Conservation (phyloP, 2,113 vertebrate species). For the Athene noctua region DNA sequence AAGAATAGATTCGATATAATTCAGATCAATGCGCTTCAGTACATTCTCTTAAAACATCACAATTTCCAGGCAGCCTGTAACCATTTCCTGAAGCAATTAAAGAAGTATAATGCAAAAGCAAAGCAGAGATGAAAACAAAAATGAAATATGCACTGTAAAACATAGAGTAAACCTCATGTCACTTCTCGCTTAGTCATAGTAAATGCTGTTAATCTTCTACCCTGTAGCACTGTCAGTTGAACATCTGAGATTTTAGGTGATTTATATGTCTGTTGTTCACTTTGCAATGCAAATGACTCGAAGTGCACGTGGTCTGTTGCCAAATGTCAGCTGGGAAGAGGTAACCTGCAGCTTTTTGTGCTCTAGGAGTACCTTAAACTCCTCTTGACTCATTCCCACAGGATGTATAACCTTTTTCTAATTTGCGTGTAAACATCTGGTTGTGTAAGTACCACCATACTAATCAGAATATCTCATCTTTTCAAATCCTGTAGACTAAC, state of each 20-base stretch:
- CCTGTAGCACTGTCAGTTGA: background rate
- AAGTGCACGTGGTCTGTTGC: background rate
- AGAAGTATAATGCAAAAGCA: background rate
- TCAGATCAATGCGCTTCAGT: background rate
- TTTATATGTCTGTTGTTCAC: slow-evolving; percentile 5
- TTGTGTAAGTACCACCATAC: background rate
- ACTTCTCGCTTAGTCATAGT: background rate
- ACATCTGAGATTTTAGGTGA: background rate
- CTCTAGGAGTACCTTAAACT: background rate
- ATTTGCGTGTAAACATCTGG: background rate
- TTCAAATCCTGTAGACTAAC: background rate
- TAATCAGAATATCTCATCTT: background rate
- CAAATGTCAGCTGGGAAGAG: slow-evolving; percentile 1
- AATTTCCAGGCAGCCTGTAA: slow-evolving; percentile 33
- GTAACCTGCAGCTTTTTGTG: background rate
- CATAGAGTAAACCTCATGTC: background rate
- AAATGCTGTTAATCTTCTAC: slow-evolving; percentile 8
- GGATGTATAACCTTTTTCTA: background rate
- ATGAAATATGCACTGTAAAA: background rate
- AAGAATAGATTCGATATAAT: background rate
- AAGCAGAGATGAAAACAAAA: slow-evolving; percentile 4
- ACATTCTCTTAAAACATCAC: slow-evolving; percentile 10
- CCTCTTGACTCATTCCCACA: background rate
- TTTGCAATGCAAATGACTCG: slow-evolving; percentile 29
- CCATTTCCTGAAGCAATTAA: slow-evolving; percentile 40